phyloP scores from a whole-genome alignment of 1,140 invertebrate genomes.

The Hycleus phaleratus region DNA sequence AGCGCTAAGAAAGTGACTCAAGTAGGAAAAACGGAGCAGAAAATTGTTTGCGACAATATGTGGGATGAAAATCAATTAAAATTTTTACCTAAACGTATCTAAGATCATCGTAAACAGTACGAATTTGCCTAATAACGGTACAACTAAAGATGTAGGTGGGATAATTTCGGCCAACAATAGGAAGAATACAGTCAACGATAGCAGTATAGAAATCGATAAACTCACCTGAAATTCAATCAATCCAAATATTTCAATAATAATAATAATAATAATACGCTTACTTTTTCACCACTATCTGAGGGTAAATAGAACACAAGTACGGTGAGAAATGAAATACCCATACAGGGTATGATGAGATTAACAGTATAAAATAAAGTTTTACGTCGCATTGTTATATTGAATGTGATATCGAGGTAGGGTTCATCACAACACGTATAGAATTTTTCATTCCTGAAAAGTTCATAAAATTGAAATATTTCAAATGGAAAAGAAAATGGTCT shows the following conservation, averaged over 20 bases:
- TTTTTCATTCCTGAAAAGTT: conserved; percentile 72
- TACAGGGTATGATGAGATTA: conserved; percentile 94
- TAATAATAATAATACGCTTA: conserved; percentile 43
- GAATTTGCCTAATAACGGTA: conserved; percentile 97
- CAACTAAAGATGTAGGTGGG: conserved; percentile 95
- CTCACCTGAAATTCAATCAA: conserved; percentile 61
- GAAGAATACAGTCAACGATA: conserved; percentile 99
- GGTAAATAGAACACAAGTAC: conserved; percentile 98
- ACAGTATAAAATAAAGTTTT: conserved; percentile 98
- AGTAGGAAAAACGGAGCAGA: no score
- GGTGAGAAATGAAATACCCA: conserved; percentile 97
- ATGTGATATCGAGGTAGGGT: conserved; percentile 95
- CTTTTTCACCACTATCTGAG: conserved; percentile 98
- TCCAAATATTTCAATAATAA: conserved; percentile 4
- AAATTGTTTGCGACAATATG: no score
- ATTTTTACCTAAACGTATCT: conserved; percentile 82
- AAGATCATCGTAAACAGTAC: conserved; percentile 99
- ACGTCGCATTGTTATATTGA: conserved; percentile 95
- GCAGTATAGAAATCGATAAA: conserved; percentile 96
- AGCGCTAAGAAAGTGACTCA: no score
- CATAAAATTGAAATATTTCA: neutral
- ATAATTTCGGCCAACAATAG: conserved; percentile 96
- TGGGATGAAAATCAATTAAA: neutral
- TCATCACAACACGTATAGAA: conserved; percentile 96
- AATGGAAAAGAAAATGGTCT: no score